Evolutionary conservation across 2,797 vertebrate genomes (phyloP).

Genomic region (Gallinago stenura): DNA sequence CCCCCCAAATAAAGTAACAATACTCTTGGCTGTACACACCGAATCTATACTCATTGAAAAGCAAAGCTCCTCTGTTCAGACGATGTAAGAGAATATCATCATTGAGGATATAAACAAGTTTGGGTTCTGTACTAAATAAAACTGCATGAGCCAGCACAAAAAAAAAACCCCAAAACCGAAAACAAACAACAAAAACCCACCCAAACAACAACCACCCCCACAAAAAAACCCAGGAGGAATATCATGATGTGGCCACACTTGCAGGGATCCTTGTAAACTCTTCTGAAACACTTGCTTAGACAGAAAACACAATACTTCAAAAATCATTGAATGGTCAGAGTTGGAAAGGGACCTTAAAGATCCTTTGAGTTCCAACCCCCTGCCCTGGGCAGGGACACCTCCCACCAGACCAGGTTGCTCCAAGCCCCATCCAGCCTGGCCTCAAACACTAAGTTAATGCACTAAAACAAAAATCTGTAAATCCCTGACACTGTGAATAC

Average conservation of each 20-base stretch:
- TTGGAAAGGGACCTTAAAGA: no score
- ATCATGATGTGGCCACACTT: background rate
- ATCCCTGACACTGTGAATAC: accelerated
- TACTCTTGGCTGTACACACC: background rate
- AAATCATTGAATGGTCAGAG: background rate
- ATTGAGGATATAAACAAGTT: background rate
- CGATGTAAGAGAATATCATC: accelerated
- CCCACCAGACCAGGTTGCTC: no score
- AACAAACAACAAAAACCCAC: background rate
- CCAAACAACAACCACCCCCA: no score
- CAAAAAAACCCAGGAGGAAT: background rate
- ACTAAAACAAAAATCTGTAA: background rate
- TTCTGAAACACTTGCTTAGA: background rate
- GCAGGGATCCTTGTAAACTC: background rate
- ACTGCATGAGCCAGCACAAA: accelerated
- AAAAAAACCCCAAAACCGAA: no score
- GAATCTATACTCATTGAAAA: background rate
- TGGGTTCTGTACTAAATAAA: background rate
- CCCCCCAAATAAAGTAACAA: no score
- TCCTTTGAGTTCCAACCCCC: no score
- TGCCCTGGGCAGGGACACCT: no score
- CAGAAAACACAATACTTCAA: background rate
- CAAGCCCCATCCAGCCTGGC: no score
- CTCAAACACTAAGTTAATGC: background rate
- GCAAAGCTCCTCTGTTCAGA: background rate